Evolutionary conservation across 2,113 vertebrate species (phyloP), one percentile per base, ranked within the genome.

Genomic region (Odobenus rosmarus): DNA sequence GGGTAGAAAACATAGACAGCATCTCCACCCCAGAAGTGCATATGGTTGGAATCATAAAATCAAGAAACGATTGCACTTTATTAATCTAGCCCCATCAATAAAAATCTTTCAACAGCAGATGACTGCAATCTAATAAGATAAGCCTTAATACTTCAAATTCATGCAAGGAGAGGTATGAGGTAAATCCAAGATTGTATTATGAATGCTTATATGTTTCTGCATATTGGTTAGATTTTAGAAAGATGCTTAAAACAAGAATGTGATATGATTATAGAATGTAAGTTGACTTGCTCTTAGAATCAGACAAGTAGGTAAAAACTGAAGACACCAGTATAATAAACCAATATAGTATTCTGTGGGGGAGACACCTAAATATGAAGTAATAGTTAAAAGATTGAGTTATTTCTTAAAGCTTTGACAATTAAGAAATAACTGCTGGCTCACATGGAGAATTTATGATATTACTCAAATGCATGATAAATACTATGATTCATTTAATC

Each of bases 381-480:
- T 49, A 10, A 0, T 23, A 83, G 53, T 62, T 49, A 64, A 76
- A 49, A 53, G 28, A 18, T 33, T 39, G 51, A 82, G 14, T 53
- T 91, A 84, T 77, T 89, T 95, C 53, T 91, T 90, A 77, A 94
- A 74, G n/a, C 16, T 82, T 85, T 74, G 23, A 14, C 3, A 94
- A 91, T 86, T 93, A 95, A 82, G 31, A 91, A 93, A 57, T 49
- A 82, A 77, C 31, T 80, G 3, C 9, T 85, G 33, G 31, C 8
- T 96, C 61, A 86, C 13, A 67, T 81, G 49, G 76, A 90, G 6
- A 42, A 49, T 69, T 92, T 24, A 87, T 28, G 19, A 69, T 64
- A 69, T 77, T 90, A 57, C 11, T 88, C 49, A 88, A 89, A 89
- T 21, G 46, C 24, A 23, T 12, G 46, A 72, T 36, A 74, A 88